Percentiles rank a stretch among this genome's conserved stretches.
Evolutionary conservation across 2,797 vertebrate species (phyloP).

Genomic region (Atherinosoma microstoma): DNA sequence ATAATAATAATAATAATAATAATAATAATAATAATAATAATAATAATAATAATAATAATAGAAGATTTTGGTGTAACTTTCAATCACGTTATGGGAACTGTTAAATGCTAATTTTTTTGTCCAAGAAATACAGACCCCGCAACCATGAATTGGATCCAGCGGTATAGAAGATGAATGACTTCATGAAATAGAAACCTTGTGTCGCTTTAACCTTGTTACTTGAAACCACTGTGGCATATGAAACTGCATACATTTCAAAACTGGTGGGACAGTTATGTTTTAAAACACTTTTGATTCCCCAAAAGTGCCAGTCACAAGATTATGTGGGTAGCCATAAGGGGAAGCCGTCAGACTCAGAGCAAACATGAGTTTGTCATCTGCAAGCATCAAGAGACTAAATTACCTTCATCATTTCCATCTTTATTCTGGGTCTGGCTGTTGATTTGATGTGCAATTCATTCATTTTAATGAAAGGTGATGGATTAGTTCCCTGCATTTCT

Average conservation of each 20-base stretch:
- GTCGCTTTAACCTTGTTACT: neutral
- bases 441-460: neutral
- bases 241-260: neutral
- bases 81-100: no score
- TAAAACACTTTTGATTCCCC: neutral
- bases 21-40: no score
- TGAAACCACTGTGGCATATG: neutral
- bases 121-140: no score
- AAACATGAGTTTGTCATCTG: neutral
- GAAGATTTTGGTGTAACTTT: no score
- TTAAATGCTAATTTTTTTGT: no score
- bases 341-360: neutral
- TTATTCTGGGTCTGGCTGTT: neutral
- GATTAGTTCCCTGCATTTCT: constrained; percentile 2
- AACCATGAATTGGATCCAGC: no score
- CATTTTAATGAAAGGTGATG: neutral
- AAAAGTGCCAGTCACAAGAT: neutral
- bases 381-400: neutral
- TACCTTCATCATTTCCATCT: neutral
- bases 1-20: no score
- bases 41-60: no score
- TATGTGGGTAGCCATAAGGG: neutral
- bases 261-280: neutral
- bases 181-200: no score
- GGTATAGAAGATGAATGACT: no score